These are phyloP conservation scores for Trypoxylus dichotomus DNA, from an alignment of 1,140 invertebrate species.

Conservation along the genomic window DNA sequence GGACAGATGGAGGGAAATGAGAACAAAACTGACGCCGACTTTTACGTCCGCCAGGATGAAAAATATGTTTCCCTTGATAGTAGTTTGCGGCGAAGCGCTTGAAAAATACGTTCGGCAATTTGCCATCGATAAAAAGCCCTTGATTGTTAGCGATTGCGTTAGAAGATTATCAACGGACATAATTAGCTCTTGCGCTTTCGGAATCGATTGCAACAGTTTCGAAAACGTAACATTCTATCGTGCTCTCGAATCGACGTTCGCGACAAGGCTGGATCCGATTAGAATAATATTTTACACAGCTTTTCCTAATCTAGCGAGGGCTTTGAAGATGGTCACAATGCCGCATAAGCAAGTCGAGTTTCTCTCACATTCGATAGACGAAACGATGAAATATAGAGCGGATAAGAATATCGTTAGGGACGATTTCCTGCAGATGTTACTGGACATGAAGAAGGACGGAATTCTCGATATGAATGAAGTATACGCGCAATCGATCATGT, in stretches of 20 bases:
- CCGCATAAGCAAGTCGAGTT: conserved; percentile 45
- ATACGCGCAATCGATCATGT: conserved; percentile 62
- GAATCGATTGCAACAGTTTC: conserved; percentile 58
- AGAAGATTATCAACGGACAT: conserved; percentile 59
- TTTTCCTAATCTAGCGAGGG: background rate
- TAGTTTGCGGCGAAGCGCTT: background rate
- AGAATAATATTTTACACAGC: background rate
- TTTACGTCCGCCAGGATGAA: conserved; percentile 58
- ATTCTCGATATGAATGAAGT: conserved; percentile 11
- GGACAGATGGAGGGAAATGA: conserved; percentile 54
- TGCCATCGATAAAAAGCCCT: conserved; percentile 34
- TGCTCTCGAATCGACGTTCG: conserved; percentile 46
- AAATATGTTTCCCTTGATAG: conserved; percentile 47
- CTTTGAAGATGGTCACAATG: conserved; percentile 10
- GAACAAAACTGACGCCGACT: conserved; percentile 54
- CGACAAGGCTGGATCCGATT: background rate
- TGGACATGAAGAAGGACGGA: conserved; percentile 42
- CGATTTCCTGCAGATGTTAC: conserved; percentile 59
- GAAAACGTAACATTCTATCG: conserved; percentile 57
- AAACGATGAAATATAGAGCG: conserved; percentile 55
- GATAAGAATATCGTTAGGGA: conserved; percentile 52
- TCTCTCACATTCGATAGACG: conserved; percentile 53
- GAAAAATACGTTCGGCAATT: background rate
- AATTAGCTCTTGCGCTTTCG: conserved; percentile 59
- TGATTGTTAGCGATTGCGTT: conserved; percentile 57